These are phyloP conservation scores for Plutella xylostella DNA, from an alignment of 2,888 invertebrate species.

Conservation along the genomic window DNA sequence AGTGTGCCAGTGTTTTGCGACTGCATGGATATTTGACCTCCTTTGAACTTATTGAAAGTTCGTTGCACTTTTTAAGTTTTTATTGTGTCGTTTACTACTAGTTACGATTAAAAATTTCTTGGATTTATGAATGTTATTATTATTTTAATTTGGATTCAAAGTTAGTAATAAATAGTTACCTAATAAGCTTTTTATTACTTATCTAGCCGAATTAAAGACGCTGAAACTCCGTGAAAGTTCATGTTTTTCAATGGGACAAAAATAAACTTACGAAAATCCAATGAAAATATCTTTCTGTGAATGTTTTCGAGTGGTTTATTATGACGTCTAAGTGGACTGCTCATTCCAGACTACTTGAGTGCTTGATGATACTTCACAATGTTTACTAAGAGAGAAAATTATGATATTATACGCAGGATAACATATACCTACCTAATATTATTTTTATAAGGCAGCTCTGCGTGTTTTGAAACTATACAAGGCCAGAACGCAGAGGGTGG, in stretches of 20 bases:
- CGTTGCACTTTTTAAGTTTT: conserved; percentile 6
- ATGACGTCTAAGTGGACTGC: conserved; percentile 56
- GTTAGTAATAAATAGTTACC: neutral
- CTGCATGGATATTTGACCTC: conserved; percentile 27
- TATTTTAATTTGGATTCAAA: neutral
- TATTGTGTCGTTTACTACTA: no score
- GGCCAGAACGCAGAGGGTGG: no score
- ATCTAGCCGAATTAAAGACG: neutral
- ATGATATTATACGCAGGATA: neutral
- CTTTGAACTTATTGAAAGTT: conserved; percentile 29
- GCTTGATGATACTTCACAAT: conserved; percentile 35
- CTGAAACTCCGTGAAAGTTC: no score
- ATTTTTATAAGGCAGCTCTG: no score
- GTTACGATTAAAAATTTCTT: no score
- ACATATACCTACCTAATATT: neutral
- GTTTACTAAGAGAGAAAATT: conserved; percentile 28
- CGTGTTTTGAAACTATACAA: no score
- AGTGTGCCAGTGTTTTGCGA: conserved; percentile 6
- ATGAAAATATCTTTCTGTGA: neutral
- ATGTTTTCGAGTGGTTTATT: conserved; percentile 38
- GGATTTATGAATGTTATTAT: neutral
- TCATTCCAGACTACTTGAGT: conserved; percentile 39
- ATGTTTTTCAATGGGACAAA: no score
- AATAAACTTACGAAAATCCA: neutral
- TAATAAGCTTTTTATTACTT: neutral